Base-by-base conservation (phyloP, 2,797 vertebrate genomes). In the Paratrypauchen microcephalus region DNA sequence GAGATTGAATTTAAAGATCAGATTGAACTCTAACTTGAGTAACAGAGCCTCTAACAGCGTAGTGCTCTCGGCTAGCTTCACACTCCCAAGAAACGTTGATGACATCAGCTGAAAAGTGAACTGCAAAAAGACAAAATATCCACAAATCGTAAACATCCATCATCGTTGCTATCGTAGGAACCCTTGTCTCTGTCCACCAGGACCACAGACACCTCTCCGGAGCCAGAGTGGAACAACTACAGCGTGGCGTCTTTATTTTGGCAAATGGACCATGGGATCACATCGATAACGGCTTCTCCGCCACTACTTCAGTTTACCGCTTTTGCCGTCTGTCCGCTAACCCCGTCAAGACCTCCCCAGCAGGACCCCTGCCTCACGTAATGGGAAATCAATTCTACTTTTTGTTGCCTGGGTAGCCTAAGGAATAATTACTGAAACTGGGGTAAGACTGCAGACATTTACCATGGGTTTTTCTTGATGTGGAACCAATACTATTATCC, bases 401-500 rank as follows among this genome's bases (percentile, higher is more conserved):
- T 88, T 84, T 82, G 84, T 90, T 87, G 84, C 86, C 79, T 69
- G 75, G 84, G 87, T 86, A 83, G 86, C 86, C 92, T 87, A 87
- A 86, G 77, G 83, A 91, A 89, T 90, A 93, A 92, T 92, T 90
- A 90, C 82, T 86, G 69, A 78, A 78, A 80, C 67, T 39, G 52
- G 69, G 68, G 68, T 63, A n/a, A 69, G 75, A 70, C 73, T 66
- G 72, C 63, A 65, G 73, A 68, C 85, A 90, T 87, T 78, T 87
- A 78, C 83, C 79, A 76, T 79, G 84, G 83, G 1, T 86, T 80
- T 76, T 81, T 72, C 73, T 92, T 28, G 89, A 93, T 89, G 91
- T 88, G 89, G 93, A 93, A 92, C 93, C 92, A 91, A 93, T 91
- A 89, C 87, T 67, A 89, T 93, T 90, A 92, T 91, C 86, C 89